A percentile compares a stretch with the other conserved stretches of the same genome.
phyloP scores from a whole-genome alignment of 1,140 invertebrate genomes.

The Drosophila bifasciata region DNA sequence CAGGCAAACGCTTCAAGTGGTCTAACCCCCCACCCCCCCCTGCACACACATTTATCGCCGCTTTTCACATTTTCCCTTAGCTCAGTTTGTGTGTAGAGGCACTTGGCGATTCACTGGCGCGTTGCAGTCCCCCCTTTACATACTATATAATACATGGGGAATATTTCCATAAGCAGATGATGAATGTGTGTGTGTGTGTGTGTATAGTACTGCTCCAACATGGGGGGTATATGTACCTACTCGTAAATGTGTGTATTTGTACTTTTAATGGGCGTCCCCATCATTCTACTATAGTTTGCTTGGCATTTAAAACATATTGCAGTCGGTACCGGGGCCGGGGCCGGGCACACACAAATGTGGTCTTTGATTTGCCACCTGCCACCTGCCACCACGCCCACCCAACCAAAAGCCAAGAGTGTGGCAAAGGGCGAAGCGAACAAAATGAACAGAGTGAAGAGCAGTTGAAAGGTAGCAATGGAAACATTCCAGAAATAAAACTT shows the following conservation, averaged over 20 bases:
- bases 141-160: neutral
- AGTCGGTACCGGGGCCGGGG: too few species aligned
- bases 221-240: neutral
- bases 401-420: too few species aligned
- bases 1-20: too few species aligned
- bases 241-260: constrained; percentile 1
- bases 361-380: constrained; percentile 45
- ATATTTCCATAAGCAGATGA: constrained; percentile 1
- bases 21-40: neutral
- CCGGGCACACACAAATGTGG: constrained; percentile 11
- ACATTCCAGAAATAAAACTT: too few species aligned
- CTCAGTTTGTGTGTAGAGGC: constrained; percentile 60
- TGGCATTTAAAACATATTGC: constrained; percentile 41
- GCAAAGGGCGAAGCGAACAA: neutral
- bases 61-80: constrained; percentile 30
- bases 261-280: constrained; percentile 35
- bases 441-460: neutral
- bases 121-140: constrained; percentile 34
- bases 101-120: constrained; percentile 65
- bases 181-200: constrained; percentile 1
- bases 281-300: constrained; percentile 16
- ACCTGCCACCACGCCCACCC: too few species aligned
- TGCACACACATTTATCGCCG: constrained; percentile 41
- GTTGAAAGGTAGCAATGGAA: too few species aligned
- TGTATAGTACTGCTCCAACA: too few species aligned